Evolutionary conservation across 2,113 vertebrate species (phyloP).

Genomic region (Camelus dromedarius): DNA sequence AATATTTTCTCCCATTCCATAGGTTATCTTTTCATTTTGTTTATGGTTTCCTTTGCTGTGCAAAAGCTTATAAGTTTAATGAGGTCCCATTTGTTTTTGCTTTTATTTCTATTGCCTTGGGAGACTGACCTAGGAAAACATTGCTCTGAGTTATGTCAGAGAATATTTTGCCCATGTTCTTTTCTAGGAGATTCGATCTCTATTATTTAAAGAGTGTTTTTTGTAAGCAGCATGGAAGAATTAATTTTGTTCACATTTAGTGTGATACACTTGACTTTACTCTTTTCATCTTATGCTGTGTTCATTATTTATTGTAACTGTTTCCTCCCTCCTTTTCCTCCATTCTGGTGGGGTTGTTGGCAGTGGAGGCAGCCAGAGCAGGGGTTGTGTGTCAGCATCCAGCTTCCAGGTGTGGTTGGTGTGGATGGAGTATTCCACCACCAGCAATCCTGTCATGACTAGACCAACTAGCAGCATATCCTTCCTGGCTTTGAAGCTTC

Average conservation of each 20-base stretch:
- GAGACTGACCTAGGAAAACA: too few relatives aligned
- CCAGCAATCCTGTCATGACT: not conserved
- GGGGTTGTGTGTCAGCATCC: not conserved
- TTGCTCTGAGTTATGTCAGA: too few relatives aligned
- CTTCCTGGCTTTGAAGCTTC: not conserved
- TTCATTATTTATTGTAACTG: not conserved
- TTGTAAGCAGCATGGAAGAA: not conserved
- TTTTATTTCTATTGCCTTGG: too few relatives aligned
- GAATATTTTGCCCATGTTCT: too few relatives aligned
- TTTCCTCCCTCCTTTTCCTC: not conserved
- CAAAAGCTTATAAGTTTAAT: too few relatives aligned
- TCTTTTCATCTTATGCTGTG: not conserved
- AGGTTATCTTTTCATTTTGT: too few relatives aligned
- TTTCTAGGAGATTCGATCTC: too few relatives aligned
- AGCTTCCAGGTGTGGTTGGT: not conserved
- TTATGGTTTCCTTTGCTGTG: too few relatives aligned
- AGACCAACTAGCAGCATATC: not conserved
- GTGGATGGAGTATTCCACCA: not conserved
- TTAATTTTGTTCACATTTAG: not conserved
- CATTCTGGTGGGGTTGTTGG: not conserved
- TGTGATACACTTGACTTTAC: not conserved
- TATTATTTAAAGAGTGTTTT: not conserved
- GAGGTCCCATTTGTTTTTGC: too few relatives aligned
- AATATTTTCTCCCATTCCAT: too few relatives aligned
- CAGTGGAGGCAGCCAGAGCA: not conserved